phyloP scores from a whole-genome alignment of 2,113 vertebrate species.

The Theristicus caerulescens region DNA sequence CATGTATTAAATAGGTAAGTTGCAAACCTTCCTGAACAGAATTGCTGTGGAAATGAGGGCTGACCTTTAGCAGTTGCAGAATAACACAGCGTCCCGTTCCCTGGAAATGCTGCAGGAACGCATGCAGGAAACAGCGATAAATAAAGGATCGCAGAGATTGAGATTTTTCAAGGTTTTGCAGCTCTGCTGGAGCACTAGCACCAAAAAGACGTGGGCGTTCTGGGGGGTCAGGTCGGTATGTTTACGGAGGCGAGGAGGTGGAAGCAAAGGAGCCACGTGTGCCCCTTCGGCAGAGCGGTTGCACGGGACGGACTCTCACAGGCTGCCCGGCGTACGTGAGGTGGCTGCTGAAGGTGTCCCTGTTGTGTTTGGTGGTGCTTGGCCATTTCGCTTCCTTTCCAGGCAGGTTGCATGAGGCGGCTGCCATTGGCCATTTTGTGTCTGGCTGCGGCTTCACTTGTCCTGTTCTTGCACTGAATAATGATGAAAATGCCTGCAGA shows the following conservation, averaged over 20 bases:
- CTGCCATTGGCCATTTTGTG: background rate
- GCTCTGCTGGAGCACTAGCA: background rate
- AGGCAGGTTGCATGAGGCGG: background rate
- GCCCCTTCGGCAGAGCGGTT: background rate
- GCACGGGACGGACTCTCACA: background rate
- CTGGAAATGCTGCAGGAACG: background rate
- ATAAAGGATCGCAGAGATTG: background rate
- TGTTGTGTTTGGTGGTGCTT: background rate
- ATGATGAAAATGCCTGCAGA: background rate
- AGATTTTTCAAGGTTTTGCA: background rate
- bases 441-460: background rate
- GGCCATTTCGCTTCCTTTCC: background rate
- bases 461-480: background rate
- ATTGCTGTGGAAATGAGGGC: background rate
- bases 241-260: background rate
- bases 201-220: background rate
- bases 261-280: accelerated
- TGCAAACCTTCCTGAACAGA: background rate
- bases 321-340: background rate
- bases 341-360: background rate
- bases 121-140: background rate
- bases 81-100: accelerated
- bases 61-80: no score
- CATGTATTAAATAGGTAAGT: background rate
- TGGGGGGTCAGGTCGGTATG: accelerated